Evolutionary conservation across 2,113 vertebrate species (phyloP).

Genomic region (Echinops telfairi): DNA sequence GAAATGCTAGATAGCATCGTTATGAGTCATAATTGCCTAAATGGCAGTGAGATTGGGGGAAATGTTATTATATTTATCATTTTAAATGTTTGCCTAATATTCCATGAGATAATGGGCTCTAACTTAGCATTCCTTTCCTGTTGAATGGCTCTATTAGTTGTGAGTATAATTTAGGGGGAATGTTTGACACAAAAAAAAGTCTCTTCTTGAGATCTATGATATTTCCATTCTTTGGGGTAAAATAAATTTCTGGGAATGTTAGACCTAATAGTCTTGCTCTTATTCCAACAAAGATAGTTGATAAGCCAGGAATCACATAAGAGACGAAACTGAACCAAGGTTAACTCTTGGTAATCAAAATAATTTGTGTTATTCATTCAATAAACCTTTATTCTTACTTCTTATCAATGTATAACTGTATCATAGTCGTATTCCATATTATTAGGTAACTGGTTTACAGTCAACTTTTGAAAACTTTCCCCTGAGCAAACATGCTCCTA

Average conservation of each 20-base stretch:
- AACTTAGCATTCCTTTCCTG: neutral
- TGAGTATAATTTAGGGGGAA: neutral
- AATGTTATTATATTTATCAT: neutral
- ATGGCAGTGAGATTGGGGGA: too few species aligned
- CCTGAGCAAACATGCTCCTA: neutral
- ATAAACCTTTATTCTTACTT: neutral
- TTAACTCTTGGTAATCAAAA: neutral
- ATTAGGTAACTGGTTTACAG: neutral
- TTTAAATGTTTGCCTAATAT: neutral
- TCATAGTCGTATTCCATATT: neutral
- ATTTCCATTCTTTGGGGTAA: slow-evolving; percentile 23
- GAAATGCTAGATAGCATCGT: too few species aligned
- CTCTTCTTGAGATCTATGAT: neutral
- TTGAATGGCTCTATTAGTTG: neutral
- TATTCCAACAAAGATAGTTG: neutral
- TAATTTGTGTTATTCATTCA: neutral
- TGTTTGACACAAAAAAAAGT: neutral
- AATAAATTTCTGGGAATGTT: neutral
- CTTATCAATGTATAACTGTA: neutral
- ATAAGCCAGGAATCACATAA: neutral
- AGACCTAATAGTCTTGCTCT: neutral
- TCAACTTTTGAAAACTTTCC: slow-evolving; percentile 42
- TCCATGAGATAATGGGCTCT: neutral
- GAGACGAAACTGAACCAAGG: slow-evolving; percentile 1
- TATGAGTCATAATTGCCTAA: too few species aligned